A percentile compares a stretch with the other conserved stretches of the same genome.
Evolutionary conservation across 2,113 vertebrate species (phyloP).

Genomic region (Mormyrus iriodes): DNA sequence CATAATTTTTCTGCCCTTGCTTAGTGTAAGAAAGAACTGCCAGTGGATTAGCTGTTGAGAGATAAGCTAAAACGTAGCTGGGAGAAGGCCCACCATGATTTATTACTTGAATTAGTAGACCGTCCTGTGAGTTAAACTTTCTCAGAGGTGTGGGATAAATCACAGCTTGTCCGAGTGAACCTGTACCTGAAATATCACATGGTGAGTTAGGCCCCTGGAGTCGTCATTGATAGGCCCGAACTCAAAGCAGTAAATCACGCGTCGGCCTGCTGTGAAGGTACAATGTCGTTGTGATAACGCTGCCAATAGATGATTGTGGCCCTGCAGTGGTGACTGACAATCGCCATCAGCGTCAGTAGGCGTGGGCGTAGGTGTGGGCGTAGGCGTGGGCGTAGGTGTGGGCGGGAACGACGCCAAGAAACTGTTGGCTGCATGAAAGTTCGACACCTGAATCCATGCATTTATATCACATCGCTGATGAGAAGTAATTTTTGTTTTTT

Average conservation of each 20-base stretch:
- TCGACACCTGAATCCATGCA: not conserved
- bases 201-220: constrained; percentile 11
- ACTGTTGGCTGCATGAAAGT: not conserved
- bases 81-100: constrained; percentile 21
- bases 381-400: not conserved
- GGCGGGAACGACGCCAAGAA: not conserved
- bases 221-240: not conserved
- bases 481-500: not conserved
- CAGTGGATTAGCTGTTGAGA: constrained; percentile 2
- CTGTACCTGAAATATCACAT: constrained; percentile 23
- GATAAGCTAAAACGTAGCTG: constrained; percentile 11
- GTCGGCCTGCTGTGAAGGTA: not conserved
- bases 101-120: constrained; percentile 28
- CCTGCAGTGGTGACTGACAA: not conserved
- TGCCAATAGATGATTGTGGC: not conserved
- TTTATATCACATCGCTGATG: not conserved
- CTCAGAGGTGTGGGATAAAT: constrained; percentile 20
- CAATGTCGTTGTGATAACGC: not conserved
- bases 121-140: constrained; percentile 28
- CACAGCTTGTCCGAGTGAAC: constrained; percentile 11
- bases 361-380: not conserved
- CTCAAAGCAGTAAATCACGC: constrained; percentile 16
- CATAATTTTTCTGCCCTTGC: not conserved
- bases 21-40: not conserved
- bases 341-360: not conserved